Conservation (phyloP, 2,797 vertebrate genomes). For the Dipus sagitta region DNA sequence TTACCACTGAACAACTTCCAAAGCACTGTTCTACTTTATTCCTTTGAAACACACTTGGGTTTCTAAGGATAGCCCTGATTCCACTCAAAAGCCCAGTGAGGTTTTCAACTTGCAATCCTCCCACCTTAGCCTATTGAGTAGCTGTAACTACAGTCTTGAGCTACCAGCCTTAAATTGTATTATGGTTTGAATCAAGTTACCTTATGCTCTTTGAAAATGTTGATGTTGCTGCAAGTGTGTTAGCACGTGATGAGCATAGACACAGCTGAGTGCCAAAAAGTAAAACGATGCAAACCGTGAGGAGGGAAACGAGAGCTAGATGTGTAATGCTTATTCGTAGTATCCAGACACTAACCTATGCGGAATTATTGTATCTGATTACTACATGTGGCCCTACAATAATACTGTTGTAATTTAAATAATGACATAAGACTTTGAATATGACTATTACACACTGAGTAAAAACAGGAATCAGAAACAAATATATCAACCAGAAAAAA, state of each 20-base stretch:
- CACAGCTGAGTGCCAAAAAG: not conserved
- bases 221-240: not conserved
- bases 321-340: too few relatives aligned
- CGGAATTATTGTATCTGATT: too few relatives aligned
- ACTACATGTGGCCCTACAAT: not conserved
- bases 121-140: not conserved
- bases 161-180: not conserved
- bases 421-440: not conserved
- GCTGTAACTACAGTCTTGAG: not conserved
- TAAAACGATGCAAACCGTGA: not conserved
- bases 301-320: not conserved
- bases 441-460: not conserved
- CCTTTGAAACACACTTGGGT: too few relatives aligned
- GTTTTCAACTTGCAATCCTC: not conserved
- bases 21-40: too few relatives aligned
- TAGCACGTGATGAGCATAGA: not conserved
- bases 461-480: not conserved
- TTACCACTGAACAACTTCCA: not conserved
- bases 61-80: not conserved
- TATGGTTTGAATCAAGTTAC: not conserved
- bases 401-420: not conserved
- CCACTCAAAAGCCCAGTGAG: too few relatives aligned
- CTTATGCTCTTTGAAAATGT: not conserved
- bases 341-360: too few relatives aligned
- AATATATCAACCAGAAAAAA: too few relatives aligned